phyloP scores from a whole-genome alignment of 2,797 vertebrate genomes.

The Pterois miles region DNA sequence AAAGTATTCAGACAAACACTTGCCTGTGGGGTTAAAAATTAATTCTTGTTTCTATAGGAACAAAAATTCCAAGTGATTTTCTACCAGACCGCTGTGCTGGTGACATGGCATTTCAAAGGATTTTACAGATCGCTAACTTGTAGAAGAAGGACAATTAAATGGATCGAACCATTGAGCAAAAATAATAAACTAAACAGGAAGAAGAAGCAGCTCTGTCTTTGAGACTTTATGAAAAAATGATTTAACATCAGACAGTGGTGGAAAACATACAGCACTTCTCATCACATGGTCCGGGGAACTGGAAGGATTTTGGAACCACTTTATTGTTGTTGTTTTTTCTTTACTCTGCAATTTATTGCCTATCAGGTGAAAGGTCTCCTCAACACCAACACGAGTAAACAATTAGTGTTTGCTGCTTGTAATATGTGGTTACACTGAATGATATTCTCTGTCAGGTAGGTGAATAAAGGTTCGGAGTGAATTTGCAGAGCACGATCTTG shows the following conservation, averaged over 20 bases:
- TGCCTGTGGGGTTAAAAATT: slow-evolving; percentile 31
- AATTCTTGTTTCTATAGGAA: slow-evolving; percentile 49
- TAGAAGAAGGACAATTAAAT: slow-evolving; percentile 51
- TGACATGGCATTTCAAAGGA: slow-evolving; percentile 54
- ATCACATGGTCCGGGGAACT: slow-evolving; percentile 15
- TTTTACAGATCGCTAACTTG: slow-evolving; percentile 50
- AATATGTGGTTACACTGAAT: slow-evolving; percentile 8
- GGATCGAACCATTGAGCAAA: slow-evolving; percentile 57
- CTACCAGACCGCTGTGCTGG: slow-evolving; percentile 23
- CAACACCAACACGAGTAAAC: not conserved
- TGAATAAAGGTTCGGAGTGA: not conserved
- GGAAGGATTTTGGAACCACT: slow-evolving; percentile 13
- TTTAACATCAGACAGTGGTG: slow-evolving; percentile 27
- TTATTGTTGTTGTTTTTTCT: slow-evolving; percentile 17
- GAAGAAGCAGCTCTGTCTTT: slow-evolving; percentile 35
- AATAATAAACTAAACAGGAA: slow-evolving; percentile 23
- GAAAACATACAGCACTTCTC: slow-evolving; percentile 35
- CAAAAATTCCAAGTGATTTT: slow-evolving; percentile 15
- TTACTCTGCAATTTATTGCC: not conserved
- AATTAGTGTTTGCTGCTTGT: not conserved
- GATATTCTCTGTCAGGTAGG: not conserved
- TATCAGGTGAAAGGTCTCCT: slow-evolving; percentile 1
- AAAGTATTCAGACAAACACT: slow-evolving; percentile 27
- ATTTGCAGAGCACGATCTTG: not conserved
- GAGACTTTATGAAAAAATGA: slow-evolving; percentile 38